A percentile compares a stretch with the other conserved stretches of the same genome.
phyloP scores from a whole-genome alignment of 2,888 invertebrate species.

The Tholera decimalis region DNA sequence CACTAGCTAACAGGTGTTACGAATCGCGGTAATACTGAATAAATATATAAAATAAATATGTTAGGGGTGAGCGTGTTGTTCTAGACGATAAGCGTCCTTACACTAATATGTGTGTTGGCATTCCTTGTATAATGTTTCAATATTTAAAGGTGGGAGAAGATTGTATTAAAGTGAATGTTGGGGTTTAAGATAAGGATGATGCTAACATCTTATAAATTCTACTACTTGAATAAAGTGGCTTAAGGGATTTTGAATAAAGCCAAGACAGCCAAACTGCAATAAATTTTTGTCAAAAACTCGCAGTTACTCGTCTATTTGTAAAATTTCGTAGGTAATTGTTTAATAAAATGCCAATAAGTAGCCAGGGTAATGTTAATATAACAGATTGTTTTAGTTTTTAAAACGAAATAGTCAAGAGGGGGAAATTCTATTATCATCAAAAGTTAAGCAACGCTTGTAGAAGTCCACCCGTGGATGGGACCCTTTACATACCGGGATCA shows the following conservation, averaged over 20 bases:
- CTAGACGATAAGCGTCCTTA: constrained; percentile 40
- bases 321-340: neutral
- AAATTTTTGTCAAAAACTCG: neutral
- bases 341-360: no score
- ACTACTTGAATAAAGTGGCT: neutral
- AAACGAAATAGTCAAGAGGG: no score
- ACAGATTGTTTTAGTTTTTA: no score
- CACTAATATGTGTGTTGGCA: constrained; percentile 29
- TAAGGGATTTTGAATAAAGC: neutral
- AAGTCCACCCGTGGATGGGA: no score
- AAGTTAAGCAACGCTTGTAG: no score
- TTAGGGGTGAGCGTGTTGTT: constrained; percentile 53
- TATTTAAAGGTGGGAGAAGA: constrained; percentile 35
- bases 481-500: no score
- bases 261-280: no score
- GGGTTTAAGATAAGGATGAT: neutral
- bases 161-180: constrained; percentile 11
- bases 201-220: neutral
- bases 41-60: constrained; percentile 60
- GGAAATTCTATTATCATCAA: no score
- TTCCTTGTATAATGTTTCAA: constrained; percentile 39
- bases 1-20: constrained; percentile 63
- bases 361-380: no score
- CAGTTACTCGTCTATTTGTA: neutral
- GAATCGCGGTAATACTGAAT: constrained; percentile 64